Conservation (phyloP, 2,888 invertebrate genomes). For the Drosophila rubida region DNA sequence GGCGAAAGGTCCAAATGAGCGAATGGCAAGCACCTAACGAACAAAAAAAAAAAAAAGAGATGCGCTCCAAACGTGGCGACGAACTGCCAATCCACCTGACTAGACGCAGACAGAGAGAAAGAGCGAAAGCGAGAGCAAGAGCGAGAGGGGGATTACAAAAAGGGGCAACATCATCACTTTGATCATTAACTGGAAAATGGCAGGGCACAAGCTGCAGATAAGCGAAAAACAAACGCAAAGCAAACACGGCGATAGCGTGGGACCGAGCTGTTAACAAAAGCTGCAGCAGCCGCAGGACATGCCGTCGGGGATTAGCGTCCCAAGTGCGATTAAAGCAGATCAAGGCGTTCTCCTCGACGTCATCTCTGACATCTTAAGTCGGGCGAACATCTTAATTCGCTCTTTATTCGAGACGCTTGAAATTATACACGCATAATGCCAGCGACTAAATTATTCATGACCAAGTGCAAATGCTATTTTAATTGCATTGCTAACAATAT, state of each 20-base stretch:
- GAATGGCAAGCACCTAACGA: constrained; percentile 31
- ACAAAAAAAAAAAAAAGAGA: too few species aligned
- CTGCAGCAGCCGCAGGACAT: constrained; percentile 27
- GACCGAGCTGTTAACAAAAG: constrained; percentile 47
- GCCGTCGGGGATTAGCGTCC: constrained; percentile 54
- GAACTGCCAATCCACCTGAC: constrained; percentile 28
- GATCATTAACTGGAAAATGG: constrained; percentile 72
- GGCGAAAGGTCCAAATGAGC: constrained; percentile 52
- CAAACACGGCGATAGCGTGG: constrained; percentile 13
- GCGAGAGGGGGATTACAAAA: not conserved
- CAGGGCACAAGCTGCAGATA: constrained; percentile 53
- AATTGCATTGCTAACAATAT: not conserved
- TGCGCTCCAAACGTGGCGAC: constrained; percentile 6
- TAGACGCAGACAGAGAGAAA: not conserved
- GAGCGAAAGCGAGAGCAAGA: not conserved
- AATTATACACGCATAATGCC: not conserved
- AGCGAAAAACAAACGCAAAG: constrained; percentile 39
- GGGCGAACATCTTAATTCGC: constrained; percentile 30
- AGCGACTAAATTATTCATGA: not conserved
- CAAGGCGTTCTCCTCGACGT: constrained; percentile 48
- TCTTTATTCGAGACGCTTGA: constrained; percentile 7
- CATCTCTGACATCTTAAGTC: constrained; percentile 38
- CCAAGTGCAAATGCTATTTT: not conserved
- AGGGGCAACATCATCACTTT: constrained; percentile 53
- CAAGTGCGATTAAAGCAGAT: constrained; percentile 41